Base-by-base conservation (phyloP, 2,888 invertebrate species). In the Odontomyia ornata region DNA sequence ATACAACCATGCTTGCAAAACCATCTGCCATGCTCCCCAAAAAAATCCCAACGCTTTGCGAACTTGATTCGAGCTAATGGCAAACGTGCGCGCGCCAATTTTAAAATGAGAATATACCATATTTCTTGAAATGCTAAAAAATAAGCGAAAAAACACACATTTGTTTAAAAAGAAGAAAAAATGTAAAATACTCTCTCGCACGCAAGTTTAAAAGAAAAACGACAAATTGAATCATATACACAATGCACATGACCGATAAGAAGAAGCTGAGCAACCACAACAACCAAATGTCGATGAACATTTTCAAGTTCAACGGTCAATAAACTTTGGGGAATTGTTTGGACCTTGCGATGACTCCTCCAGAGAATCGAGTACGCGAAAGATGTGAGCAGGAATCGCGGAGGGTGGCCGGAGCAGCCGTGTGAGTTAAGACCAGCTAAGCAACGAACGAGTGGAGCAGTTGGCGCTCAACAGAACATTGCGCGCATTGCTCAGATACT, bases 241-340 rank as follows among this genome's bases (percentile, higher is more conserved):
- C 56, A 43, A 60, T 60, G 73, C 56, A 60, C 62, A 75, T 75
- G 75, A 75, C 75, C 75, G 75, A 75, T 75, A 75, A 75, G 57
- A 67, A 15, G 43, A 52, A 47, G 25, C 28, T 23, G 56, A 18
- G 30, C 56, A 57, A 72, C 43, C 28, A 62, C 43, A 75, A 75
- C 15, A 73, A 57, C 57, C 21, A 25, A 60, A 60, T 60, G 23
- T 57, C 75, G 69, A 36, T 67, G 76, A 77, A 77, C 71, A 78
- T 77, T 78, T 78, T 78, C 78, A 78, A 78, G 78, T 78, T 78
- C 78, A 78, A 60, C 78, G 77, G 78, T 78, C 78, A 77, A 25
- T 65, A 75, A 75, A 62, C 75, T 75, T 73, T 73, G 60, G 73
- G 71, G 43, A 72, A 73, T 73, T 73, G 73, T 73, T 73, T 73